Percentiles rank a stretch among this genome's conserved stretches.
These are phyloP conservation scores for Ceraclea dissimilis DNA, from an alignment of 2,888 invertebrate species.

Conservation along the genomic window DNA sequence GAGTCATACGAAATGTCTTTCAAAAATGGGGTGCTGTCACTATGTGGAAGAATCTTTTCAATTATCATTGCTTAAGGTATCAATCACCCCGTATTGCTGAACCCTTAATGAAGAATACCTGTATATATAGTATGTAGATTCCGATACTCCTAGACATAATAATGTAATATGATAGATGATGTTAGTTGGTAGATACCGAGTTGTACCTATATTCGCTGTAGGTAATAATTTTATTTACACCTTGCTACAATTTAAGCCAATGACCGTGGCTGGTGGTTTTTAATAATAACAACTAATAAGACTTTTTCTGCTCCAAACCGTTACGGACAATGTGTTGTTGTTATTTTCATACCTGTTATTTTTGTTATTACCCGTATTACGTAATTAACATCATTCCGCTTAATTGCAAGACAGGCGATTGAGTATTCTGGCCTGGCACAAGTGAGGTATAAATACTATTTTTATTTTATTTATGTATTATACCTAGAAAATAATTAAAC, in stretches of 20 bases:
- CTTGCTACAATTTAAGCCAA: slow-evolving; percentile 18
- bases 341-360: not conserved
- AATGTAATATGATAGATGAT: too few species aligned
- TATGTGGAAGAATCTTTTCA: too few species aligned
- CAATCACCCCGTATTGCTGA: too few species aligned
- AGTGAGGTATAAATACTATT: too few species aligned
- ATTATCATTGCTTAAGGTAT: too few species aligned
- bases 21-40: not conserved
- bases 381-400: not conserved
- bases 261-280: slow-evolving; percentile 3
- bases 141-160: too few species aligned
- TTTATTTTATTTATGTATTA: too few species aligned
- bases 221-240: slow-evolving; percentile 9
- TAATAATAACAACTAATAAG: not conserved
- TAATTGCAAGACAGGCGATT: not conserved
- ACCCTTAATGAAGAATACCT: too few species aligned
- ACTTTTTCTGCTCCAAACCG: slow-evolving; percentile 6
- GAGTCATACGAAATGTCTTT: not conserved
- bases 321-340: slow-evolving; percentile 8
- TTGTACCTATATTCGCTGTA: not conserved
- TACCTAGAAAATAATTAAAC: too few species aligned
- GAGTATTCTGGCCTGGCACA: not conserved
- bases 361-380: not conserved
- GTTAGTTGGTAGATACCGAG: too few species aligned
- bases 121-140: too few species aligned